Base-by-base conservation (phyloP, 2,888 invertebrate species). In the Apotomis capreana region DNA sequence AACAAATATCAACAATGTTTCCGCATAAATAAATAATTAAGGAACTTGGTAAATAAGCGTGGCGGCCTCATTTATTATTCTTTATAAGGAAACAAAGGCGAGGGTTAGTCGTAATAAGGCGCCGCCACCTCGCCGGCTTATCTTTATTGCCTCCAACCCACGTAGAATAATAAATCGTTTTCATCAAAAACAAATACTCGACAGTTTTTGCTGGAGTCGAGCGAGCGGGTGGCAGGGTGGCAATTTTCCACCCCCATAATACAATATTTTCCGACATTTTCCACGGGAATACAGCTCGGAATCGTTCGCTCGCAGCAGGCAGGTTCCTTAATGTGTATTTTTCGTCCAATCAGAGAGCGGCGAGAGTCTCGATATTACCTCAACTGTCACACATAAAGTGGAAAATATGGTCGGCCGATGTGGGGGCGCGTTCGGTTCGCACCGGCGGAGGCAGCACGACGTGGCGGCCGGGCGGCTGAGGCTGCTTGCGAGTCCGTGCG, bases 361-460 rank as follows among this genome's bases (percentile, higher is more conserved):
- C 91, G 89, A 91, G 92, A 92, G 91, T 91, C 93, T 93, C 94
- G 94, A 94, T 94, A 94, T 94, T 94, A 94, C 94, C 93, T 94
- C 94, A 94, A 93, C 94, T 94, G 94, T 94, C 94, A 94, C 94
- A 94, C 93, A 93, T 94, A 94, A 94, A 94, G 94, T 94, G 94
- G 93, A 93, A 94, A 94, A 94, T 94, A 94, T 94, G 94, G 94
- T 94, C 92, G 91, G 90, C 90, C 90, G 91, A 90, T 92, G 91
- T 89, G 86, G 92, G 89, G 92, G 87, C 87, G 78, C 81, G 75
- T 79, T 65, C 55, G 65, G 65, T 57, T 65, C 65, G 78, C 81
- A 6, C 40, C 6, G 82, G 81, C 77, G 74, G 77, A 74, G 70
- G 77, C 77, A 67, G 80, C 74, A 82, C 69, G 69, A 74, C 76